Conservation (phyloP, 2,797 vertebrate genomes). For the Steatocranus sp. region DNA sequence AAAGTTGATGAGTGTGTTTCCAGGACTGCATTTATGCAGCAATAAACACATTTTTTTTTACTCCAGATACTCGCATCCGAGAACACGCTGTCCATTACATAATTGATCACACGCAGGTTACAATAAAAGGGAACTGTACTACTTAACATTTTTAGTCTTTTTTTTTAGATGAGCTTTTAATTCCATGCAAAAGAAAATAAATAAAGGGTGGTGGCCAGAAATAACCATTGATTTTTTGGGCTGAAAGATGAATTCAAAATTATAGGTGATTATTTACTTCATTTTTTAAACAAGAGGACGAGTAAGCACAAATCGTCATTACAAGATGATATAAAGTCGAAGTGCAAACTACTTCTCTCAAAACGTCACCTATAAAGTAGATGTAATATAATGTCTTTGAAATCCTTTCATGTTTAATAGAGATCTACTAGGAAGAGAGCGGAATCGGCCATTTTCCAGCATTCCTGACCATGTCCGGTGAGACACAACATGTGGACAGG, state of each 20-base stretch:
- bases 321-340: not conserved
- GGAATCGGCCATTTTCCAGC: not conserved
- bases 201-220: not conserved
- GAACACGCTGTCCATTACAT: not conserved
- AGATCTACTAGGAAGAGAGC: not conserved
- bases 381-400: not conserved
- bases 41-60: not conserved
- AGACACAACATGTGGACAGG: not conserved
- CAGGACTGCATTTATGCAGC: not conserved
- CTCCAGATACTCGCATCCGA: not conserved
- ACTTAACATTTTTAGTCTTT: not conserved
- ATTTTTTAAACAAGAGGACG: not conserved
- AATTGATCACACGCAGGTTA: not conserved
- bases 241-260: not conserved
- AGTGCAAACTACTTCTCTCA: not conserved
- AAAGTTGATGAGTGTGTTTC: slow-evolving; percentile 7
- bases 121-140: not conserved
- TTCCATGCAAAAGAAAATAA: not conserved
- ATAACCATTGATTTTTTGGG: not conserved
- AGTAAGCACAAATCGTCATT: not conserved
- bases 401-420: not conserved
- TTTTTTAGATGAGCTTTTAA: not conserved
- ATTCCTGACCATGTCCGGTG: not conserved
- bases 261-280: not conserved
- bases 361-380: not conserved